Evolutionary conservation across 1,140 invertebrate species (phyloP).

Genomic region (Zaprionus inermis): DNA sequence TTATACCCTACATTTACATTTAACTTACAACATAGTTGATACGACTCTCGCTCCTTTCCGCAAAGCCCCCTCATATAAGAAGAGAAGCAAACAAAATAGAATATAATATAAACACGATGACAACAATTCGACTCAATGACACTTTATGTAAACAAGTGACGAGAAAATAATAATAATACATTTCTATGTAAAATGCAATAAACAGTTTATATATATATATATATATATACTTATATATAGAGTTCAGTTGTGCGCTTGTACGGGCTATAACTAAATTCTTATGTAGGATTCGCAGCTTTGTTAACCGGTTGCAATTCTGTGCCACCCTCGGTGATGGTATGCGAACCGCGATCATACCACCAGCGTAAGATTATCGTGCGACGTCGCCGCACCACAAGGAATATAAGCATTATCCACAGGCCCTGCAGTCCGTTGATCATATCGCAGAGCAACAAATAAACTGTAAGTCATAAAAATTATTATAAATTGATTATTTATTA

Average conservation of each 20-base stretch:
- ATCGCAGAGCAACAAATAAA: conserved; percentile 72
- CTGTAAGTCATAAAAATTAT: conserved; percentile 10
- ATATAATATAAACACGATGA: conserved; percentile 25
- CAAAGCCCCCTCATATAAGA: conserved; percentile 9
- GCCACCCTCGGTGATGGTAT: conserved; percentile 56
- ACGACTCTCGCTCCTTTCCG: conserved; percentile 32
- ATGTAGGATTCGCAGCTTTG: conserved; percentile 58
- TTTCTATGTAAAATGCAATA: conserved; percentile 74
- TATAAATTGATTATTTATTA: background rate
- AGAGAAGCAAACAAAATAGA: no score
- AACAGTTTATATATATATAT: conserved; percentile 70
- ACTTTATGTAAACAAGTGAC: conserved; percentile 60
- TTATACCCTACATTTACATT: background rate
- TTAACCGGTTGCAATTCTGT: conserved; percentile 64
- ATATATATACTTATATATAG: conserved; percentile 48
- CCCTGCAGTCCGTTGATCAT: conserved; percentile 82
- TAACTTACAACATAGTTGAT: conserved; percentile 68
- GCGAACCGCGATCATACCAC: conserved; percentile 81
- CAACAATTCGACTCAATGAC: conserved; percentile 60
- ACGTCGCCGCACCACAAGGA: conserved; percentile 73
- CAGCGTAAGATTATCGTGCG: conserved; percentile 78
- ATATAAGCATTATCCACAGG: conserved; percentile 78
- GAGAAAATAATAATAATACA: conserved; percentile 52
- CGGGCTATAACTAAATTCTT: conserved; percentile 27
- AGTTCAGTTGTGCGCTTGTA: conserved; percentile 2